Base-by-base conservation (phyloP, 2,888 invertebrate species). In the Limenitis arthemis region DNA sequence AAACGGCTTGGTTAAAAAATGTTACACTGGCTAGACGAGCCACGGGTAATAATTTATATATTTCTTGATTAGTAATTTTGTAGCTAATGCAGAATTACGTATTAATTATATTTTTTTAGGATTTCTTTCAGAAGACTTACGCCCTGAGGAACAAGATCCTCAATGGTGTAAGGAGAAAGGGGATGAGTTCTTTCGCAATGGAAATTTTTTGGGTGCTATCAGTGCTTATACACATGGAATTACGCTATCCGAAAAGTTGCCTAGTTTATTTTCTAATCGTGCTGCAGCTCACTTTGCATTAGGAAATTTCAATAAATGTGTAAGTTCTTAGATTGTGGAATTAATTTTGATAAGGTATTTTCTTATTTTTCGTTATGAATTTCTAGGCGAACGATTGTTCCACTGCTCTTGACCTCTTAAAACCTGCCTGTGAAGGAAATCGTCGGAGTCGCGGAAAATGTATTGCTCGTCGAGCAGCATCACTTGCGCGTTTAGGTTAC, bases 151-250 rank as follows among this genome's bases (percentile, higher is more conserved):
- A 74, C 91, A 90, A 61, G 93, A 95, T 75, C 94, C 95, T 0
- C 88, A 91, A 56, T 95, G 93, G 91, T 88, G 95, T 51, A 90
- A 93, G 67, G 90, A 91, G 56, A 95, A 95, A 77, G 95, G 94
- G 44, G 91, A 93, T 69, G 90, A 91, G 56, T 94, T 95, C 74
- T 91, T 93, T 73, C 89, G 90, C 57, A 87, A 82, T 54, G 91
- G 91, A 31, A 94, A 95, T 77, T 93, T 90, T 70, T 81, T 93
- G 51, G 94, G 92, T 3, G 95, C 95, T 0, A 86, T 95, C 46
- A 95, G 93, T 68, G 95, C 94, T 7, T 95, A 93, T 68, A 88
- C 90, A 32, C 93, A 93, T 69, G 95, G 93, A 1, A 91, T 95
- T 51, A 89, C 91, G 59, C 74, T 95, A 20, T 91, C 91, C 36